Percentiles rank a stretch among this genome's conserved stretches.
Conservation (phyloP, 2,888 invertebrate species). For the Lasius fuliginosus region DNA sequence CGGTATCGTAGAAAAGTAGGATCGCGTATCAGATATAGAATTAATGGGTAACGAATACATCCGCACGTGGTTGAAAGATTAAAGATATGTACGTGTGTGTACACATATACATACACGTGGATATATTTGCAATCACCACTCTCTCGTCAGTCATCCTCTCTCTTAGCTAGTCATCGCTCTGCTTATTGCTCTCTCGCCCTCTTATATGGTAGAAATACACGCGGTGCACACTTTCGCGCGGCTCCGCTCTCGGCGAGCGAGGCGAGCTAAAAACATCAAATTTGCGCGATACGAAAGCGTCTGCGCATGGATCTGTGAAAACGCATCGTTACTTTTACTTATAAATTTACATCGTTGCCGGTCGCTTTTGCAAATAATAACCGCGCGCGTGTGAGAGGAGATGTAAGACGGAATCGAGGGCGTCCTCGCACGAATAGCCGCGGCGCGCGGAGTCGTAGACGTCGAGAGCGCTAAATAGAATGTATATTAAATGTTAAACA, state of each 20-base stretch:
- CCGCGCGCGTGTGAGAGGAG: not conserved
- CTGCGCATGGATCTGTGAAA: constrained; percentile 25
- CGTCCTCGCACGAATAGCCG: constrained; percentile 13
- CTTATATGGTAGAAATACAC: constrained; percentile 62
- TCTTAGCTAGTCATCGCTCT: not conserved
- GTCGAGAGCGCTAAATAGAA: constrained; percentile 12
- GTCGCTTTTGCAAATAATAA: constrained; percentile 29
- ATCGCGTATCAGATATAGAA: constrained; percentile 25
- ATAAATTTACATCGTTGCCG: constrained; percentile 46
- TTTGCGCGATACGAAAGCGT: constrained; percentile 43
- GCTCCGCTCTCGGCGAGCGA: constrained; percentile 32
- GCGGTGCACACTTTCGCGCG: constrained; percentile 47
- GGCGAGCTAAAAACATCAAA: constrained; percentile 44
- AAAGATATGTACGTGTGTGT: not conserved
- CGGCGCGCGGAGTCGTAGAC: constrained; percentile 10
- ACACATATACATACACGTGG: not conserved
- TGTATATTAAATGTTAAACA: constrained; percentile 31
- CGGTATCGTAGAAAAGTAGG: constrained; percentile 2
- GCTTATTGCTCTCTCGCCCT: constrained; percentile 44
- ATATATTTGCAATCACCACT: constrained; percentile 25
- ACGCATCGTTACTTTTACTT: constrained; percentile 41
- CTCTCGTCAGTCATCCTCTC: constrained; percentile 18
- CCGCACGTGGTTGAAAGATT: not conserved
- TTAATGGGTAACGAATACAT: constrained; percentile 2
- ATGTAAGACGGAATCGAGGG: constrained; percentile 15